Percentiles rank a stretch among this genome's conserved stretches.
Conservation (phyloP, 35 echinoderm and acorn worm species). For the Holothuria glaberrima region DNA sequence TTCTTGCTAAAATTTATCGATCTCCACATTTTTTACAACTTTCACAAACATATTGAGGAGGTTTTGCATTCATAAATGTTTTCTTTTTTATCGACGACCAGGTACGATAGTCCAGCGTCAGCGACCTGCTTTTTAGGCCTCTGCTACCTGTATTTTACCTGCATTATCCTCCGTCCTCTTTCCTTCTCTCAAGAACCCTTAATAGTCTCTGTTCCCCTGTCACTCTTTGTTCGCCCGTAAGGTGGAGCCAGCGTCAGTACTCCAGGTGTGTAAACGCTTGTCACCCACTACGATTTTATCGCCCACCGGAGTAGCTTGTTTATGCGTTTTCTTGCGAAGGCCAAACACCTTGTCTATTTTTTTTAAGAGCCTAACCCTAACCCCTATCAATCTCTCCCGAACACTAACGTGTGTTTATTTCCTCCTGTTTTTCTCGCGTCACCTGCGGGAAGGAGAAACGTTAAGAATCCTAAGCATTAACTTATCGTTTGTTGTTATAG, state of each 20-base stretch:
- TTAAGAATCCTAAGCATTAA: slow-evolving; percentile 25
- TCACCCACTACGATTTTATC: slow-evolving; percentile 50
- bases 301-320: slow-evolving; percentile 48
- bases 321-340: slow-evolving; percentile 28
- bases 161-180: no score
- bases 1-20: no score
- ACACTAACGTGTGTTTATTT: slow-evolving; percentile 45
- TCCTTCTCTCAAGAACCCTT: no score
- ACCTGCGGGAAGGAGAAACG: slow-evolving; percentile 22
- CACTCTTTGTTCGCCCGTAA: no score
- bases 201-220: no score
- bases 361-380: slow-evolving; percentile 28
- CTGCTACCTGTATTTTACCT: no score
- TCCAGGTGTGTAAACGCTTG: slow-evolving; percentile 28
- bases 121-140: no score
- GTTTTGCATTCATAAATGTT: no score
- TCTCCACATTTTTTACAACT: no score
- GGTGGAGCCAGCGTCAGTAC: neutral
- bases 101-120: no score
- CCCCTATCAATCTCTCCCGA: slow-evolving; percentile 42
- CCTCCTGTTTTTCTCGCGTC: slow-evolving; percentile 20
- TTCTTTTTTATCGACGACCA: no score
- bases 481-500: slow-evolving; percentile 49
- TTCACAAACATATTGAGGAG: no score
- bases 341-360: slow-evolving; percentile 48